phyloP scores from a whole-genome alignment of 37 sponge, comb jelly and placozoan genomes.

The Cladorhizidae sp. region DNA sequence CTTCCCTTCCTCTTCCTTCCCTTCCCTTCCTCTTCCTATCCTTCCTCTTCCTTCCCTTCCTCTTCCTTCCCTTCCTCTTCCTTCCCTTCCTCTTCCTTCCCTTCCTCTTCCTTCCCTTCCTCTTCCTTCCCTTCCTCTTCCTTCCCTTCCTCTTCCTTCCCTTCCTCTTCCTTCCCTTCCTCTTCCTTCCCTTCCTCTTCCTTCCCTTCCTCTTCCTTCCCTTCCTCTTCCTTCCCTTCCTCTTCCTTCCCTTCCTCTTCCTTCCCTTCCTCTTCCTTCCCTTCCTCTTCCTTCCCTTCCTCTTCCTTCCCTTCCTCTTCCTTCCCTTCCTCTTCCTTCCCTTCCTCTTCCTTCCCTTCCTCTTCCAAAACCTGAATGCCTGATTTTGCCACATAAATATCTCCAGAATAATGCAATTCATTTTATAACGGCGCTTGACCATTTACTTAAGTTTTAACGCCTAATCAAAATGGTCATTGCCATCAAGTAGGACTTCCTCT shows the following conservation, averaged over 20 bases:
- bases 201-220: not conserved
- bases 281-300: too few relatives aligned
- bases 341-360: constrained; percentile 26
- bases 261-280: too few relatives aligned
- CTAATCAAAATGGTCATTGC: too few relatives aligned
- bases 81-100: constrained; percentile 14
- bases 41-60: not conserved
- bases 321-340: not conserved
- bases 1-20: constrained; percentile 17
- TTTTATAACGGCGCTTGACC: too few relatives aligned
- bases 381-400: too few relatives aligned
- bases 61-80: constrained; percentile 6
- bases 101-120: not conserved
- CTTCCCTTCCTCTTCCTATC: constrained; percentile 16
- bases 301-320: not conserved
- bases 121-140: constrained; percentile 16
- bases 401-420: not conserved
- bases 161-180: not conserved
- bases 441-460: too few relatives aligned
- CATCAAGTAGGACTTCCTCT: too few relatives aligned
- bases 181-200: not conserved
- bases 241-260: too few relatives aligned
- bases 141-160: constrained; percentile 3
- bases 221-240: too few relatives aligned
- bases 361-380: too few relatives aligned